Base-by-base conservation (phyloP, 2,888 invertebrate genomes). In the Leptothorax acervorum region DNA sequence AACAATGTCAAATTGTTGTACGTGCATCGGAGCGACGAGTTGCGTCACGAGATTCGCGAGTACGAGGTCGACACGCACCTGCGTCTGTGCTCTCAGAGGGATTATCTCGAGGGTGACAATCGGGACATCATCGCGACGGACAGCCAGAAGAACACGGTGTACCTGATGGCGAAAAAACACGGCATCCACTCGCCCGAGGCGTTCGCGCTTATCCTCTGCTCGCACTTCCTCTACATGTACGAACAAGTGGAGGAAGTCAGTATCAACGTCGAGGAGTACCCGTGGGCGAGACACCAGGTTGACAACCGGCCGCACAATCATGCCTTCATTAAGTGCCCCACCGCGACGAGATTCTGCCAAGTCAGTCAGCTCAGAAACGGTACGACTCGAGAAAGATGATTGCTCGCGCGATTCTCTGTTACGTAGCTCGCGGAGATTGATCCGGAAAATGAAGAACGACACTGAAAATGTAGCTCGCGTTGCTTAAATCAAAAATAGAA, bases 91-190 rank as follows among this genome's bases (percentile, higher is more conserved):
- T 96, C 96, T 3, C 96, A 97, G 92, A 96, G 96, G 88, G 97
- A 98, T 88, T 98, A 97, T 94, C 95, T 97, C 0, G 93, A 87
- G 97, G 95, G 97, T n/a, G 97, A 98, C 94, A 98, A 98, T 93
- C 96, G 96, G 74, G 97, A 97, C 92, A 97, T 98, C 85, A 97
- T 98, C 28, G 97, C 97, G 15, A 98, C 98, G 0, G 98, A 98
- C 92, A 97, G 97, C 0, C 98, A 98, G 94, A 98, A 98, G 95
- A 98, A 98, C 93, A 97, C 97, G 1, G 97, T 98, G 55, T 98
- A 97, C 93, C 94, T 98, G 57, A 94, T 98, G 89, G 98, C 98
- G 9, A 97, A 97, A 93, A 97, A 97, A 92, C 95, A 97, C 93
- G 98, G 97, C 71, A 96, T 98, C 48, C 96, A 96, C 90, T 97